Percentiles rank a stretch among this genome's conserved stretches.
These are phyloP conservation scores for Peromyscus californicus DNA, from an alignment of 2,113 vertebrate genomes.

Conservation along the genomic window DNA sequence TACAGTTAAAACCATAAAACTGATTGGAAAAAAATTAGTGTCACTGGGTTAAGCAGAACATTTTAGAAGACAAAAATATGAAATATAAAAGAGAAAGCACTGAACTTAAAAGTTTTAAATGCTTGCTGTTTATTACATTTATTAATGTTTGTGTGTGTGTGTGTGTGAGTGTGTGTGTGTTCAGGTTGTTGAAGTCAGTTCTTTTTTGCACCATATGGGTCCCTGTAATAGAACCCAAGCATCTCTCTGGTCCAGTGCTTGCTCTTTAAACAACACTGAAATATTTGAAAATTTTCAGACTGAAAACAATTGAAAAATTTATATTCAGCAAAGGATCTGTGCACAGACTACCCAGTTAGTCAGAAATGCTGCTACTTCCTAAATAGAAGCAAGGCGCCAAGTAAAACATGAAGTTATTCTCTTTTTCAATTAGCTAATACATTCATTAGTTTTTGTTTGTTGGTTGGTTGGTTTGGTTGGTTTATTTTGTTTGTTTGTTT, in stretches of 20 bases:
- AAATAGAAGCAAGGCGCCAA: neutral
- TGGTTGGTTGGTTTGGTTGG: neutral
- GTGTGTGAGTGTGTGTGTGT: neutral
- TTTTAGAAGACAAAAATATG: conserved; percentile 2
- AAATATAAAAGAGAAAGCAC: neutral
- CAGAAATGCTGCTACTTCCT: neutral
- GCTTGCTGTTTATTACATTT: neutral
- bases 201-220: neutral
- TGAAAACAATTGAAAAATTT: conserved; percentile 27
- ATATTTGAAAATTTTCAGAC: neutral
- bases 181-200: neutral
- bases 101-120: conserved; percentile 8
- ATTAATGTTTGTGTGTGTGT: neutral
- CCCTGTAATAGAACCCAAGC: neutral
- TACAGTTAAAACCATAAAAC: neutral
- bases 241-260: neutral
- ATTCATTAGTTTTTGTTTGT: neutral
- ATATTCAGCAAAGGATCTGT: neutral
- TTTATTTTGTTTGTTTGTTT: neutral
- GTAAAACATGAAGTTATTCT: neutral
- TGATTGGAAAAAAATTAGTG: neutral
- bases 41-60: neutral
- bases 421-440: neutral
- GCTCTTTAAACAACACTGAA: conserved; percentile 38
- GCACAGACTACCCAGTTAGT: neutral